Percentiles rank a stretch among this genome's conserved stretches.
These are phyloP conservation scores for Dicerorhinus sumatrensis DNA, from an alignment of 2,113 vertebrate genomes.

Conservation along the genomic window DNA sequence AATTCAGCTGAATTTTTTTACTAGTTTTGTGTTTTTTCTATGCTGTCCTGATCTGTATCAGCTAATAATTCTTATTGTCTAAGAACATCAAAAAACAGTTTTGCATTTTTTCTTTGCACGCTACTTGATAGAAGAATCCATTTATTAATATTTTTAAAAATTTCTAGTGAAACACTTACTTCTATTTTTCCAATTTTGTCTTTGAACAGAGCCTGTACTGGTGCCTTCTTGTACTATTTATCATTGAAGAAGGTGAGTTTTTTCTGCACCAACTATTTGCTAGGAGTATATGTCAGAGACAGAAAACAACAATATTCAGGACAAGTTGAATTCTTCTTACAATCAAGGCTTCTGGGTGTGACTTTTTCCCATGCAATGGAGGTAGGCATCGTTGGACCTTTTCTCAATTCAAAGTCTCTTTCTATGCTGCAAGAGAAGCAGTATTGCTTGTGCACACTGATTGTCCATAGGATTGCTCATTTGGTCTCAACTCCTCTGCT, in stretches of 20 bases:
- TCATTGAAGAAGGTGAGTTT: neutral
- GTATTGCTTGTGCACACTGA: neutral
- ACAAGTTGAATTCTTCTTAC: neutral
- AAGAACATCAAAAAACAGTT: neutral
- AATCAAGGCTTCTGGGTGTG: neutral
- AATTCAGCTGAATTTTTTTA: neutral
- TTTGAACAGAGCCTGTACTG: neutral
- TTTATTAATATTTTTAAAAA: neutral
- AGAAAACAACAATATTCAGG: neutral
- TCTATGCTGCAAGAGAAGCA: neutral
- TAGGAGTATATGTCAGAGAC: neutral
- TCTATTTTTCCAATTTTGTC: neutral
- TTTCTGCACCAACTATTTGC: neutral
- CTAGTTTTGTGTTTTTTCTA: neutral
- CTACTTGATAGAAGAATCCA: neutral
- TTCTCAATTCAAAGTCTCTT: neutral
- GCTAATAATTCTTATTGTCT: neutral
- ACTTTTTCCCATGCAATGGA: neutral
- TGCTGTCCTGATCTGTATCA: neutral
- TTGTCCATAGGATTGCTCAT: neutral
- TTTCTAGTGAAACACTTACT: neutral
- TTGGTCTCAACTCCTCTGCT: conserved; percentile 6
- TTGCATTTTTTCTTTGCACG: neutral
- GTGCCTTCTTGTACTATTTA: neutral
- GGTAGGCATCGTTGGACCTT: neutral